These are phyloP conservation scores for Aptenodytes forsteri DNA, from an alignment of 2,113 vertebrate species.

Conservation along the genomic window DNA sequence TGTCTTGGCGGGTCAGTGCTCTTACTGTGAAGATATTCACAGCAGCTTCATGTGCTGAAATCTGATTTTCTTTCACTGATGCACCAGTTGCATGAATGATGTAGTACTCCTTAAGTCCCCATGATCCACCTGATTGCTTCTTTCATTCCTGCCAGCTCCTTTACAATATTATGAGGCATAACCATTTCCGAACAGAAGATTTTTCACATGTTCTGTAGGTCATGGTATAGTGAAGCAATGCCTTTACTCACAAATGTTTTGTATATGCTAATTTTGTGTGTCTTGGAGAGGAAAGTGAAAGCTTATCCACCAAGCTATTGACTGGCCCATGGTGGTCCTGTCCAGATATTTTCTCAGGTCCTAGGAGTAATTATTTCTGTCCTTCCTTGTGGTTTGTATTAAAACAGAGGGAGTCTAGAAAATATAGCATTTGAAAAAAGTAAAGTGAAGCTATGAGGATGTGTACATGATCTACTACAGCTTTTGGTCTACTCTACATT, in stretches of 20 bases:
- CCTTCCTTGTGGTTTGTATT: background rate
- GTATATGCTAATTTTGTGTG: background rate
- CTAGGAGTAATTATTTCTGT: background rate
- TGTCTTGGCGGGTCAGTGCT: background rate
- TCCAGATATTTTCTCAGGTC: background rate
- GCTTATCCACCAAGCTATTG: background rate
- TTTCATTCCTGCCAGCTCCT: background rate
- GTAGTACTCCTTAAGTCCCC: background rate
- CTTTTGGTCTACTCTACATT: background rate
- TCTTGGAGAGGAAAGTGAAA: background rate
- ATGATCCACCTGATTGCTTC: background rate
- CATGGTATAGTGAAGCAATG: background rate
- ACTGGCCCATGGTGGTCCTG: rapidly evolving
- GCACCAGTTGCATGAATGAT: background rate
- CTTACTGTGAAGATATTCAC: background rate
- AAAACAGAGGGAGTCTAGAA: background rate
- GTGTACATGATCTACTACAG: background rate
- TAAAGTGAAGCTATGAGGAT: background rate
- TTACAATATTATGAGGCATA: background rate
- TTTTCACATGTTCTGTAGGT: background rate
- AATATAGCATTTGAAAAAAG: background rate
- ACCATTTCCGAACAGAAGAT: background rate
- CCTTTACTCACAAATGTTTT: background rate
- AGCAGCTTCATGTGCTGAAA: background rate
- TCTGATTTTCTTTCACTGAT: background rate